Conservation (phyloP, 2,797 vertebrate species). For the Liparis tanakae region DNA sequence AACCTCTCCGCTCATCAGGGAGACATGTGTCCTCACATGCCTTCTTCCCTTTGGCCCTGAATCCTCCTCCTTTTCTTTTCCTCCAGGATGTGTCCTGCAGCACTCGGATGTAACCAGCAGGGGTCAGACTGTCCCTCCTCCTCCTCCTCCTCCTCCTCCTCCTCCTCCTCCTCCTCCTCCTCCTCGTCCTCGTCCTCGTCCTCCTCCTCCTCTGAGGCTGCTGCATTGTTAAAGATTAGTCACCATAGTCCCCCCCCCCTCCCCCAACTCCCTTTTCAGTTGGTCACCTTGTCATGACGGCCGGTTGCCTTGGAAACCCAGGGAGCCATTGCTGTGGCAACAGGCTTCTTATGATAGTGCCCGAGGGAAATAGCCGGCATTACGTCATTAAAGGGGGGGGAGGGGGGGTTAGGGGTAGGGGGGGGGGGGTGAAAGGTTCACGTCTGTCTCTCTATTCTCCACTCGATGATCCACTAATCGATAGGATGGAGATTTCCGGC, state of each 20-base stretch:
- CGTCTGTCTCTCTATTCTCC: slow-evolving; percentile 10
- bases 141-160: slow-evolving; percentile 28
- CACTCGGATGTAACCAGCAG: slow-evolving; percentile 79
- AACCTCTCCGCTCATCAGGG: background rate
- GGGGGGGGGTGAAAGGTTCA: too few species aligned
- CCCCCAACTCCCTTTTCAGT: slow-evolving; percentile 58
- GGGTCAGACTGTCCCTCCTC: slow-evolving; percentile 58
- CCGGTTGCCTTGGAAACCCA: slow-evolving; percentile 76
- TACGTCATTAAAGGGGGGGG: slow-evolving; percentile 71
- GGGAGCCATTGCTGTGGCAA: slow-evolving; percentile 77
- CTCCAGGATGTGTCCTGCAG: slow-evolving; percentile 62
- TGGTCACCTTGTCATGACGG: slow-evolving; percentile 67
- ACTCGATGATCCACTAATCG: background rate
- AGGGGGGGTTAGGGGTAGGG: too few species aligned
- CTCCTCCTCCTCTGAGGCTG: slow-evolving; percentile 29
- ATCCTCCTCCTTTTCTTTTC: background rate
- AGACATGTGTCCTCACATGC: background rate
- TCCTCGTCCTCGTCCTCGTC: too few species aligned
- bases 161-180: too few species aligned
- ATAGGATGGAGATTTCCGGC: slow-evolving; percentile 33
- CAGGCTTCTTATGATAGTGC: slow-evolving; percentile 78
- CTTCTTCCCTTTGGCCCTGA: background rate
- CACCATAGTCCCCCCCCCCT: slow-evolving; percentile 61
- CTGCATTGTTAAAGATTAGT: slow-evolving; percentile 55
- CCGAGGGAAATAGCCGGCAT: slow-evolving; percentile 73